Conservation (phyloP, 1,140 invertebrate species). For the Calephelis virginiensis region DNA sequence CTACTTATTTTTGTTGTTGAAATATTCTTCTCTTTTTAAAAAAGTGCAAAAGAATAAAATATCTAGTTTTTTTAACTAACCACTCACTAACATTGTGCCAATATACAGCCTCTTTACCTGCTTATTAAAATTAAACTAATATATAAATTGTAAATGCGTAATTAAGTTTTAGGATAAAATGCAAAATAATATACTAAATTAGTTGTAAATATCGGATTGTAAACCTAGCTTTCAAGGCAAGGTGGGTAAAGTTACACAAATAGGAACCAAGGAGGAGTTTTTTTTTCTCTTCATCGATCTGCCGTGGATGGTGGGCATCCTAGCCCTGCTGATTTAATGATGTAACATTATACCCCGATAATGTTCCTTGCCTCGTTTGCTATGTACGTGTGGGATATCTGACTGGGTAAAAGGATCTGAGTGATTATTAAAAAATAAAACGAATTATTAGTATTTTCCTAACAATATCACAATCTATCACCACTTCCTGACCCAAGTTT, state of each 20-base stretch:
- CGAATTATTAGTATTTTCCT: slow-evolving; percentile 1
- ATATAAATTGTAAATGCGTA: neutral
- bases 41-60: slow-evolving; percentile 10
- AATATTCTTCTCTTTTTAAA: no score
- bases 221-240: slow-evolving; percentile 68
- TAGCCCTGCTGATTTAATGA: neutral
- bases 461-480: neutral
- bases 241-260: slow-evolving; percentile 17
- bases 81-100: slow-evolving; percentile 51
- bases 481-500: neutral
- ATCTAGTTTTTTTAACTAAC: slow-evolving; percentile 3
- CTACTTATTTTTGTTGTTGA: no score
- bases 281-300: no score
- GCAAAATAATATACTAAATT: slow-evolving; percentile 27
- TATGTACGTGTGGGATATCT: slow-evolving; percentile 47
- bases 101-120: slow-evolving; percentile 19
- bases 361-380: slow-evolving; percentile 59
- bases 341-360: neutral
- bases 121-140: slow-evolving; percentile 4
- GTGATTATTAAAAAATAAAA: slow-evolving; percentile 1
- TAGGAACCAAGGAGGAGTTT: no score
- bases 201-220: slow-evolving; percentile 55
- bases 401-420: slow-evolving; percentile 22
- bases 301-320: no score
- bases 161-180: neutral